These are phyloP conservation scores for Alouatta palliata DNA, from an alignment of 2,113 vertebrate genomes.

Conservation along the genomic window DNA sequence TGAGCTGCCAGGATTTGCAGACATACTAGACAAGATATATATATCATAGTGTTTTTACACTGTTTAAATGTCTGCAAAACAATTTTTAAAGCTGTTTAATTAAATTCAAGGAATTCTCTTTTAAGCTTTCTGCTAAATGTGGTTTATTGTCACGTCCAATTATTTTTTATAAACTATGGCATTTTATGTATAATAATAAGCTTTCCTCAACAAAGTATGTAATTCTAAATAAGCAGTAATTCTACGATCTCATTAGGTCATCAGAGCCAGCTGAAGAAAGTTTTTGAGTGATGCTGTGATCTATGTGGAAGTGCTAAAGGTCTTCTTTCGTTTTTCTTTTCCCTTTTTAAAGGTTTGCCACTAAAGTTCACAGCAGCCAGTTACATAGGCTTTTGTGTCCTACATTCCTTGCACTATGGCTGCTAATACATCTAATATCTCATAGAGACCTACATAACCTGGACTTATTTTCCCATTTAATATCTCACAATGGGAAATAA, in stretches of 20 bases:
- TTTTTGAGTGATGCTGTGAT: background rate
- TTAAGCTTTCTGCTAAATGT: background rate
- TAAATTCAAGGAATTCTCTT: background rate
- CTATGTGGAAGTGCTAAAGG: background rate
- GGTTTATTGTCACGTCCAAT: background rate
- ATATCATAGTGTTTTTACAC: background rate
- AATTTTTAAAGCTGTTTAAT: background rate
- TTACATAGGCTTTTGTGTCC: background rate
- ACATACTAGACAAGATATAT: background rate
- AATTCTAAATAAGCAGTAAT: background rate
- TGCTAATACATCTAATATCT: background rate
- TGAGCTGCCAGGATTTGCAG: background rate
- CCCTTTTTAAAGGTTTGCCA: background rate
- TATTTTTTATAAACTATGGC: background rate
- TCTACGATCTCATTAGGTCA: background rate
- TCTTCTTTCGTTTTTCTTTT: background rate
- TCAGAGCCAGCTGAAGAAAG: background rate
- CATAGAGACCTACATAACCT: constrained; percentile 7
- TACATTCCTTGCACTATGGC: constrained; percentile 8
- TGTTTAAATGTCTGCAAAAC: background rate
- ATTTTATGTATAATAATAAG: constrained; percentile 44
- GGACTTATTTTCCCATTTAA: constrained; percentile 44
- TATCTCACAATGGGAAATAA: constrained; percentile 49
- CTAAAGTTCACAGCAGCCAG: constrained; percentile 37
- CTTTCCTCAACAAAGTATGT: background rate